These are phyloP conservation scores for Thunnus maccoyii DNA, from an alignment of 2,113 vertebrate genomes.

Conservation along the genomic window DNA sequence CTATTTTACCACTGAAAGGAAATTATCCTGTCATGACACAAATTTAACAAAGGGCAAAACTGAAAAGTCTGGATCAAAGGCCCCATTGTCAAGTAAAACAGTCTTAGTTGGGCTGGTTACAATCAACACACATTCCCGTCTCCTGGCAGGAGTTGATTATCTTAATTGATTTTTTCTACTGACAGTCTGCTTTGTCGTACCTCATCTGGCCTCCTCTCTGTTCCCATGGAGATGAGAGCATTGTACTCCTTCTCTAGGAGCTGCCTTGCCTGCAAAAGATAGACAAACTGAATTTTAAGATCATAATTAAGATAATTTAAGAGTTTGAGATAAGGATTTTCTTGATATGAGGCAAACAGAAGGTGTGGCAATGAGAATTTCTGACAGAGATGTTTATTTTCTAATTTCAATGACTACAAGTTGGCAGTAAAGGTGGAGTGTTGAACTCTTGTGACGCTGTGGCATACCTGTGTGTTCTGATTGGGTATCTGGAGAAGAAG, in stretches of 20 bases:
- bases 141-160: slow-evolving; percentile 36
- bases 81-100: slow-evolving; percentile 8
- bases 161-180: slow-evolving; percentile 40
- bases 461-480: slow-evolving; percentile 91
- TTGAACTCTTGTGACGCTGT: too few relatives aligned
- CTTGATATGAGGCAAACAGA: slow-evolving; percentile 2
- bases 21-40: not conserved
- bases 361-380: not conserved
- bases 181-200: slow-evolving; percentile 74
- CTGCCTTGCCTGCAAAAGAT: slow-evolving; percentile 88
- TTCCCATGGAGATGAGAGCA: slow-evolving; percentile 92
- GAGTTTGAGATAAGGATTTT: slow-evolving; percentile 34
- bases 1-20: slow-evolving; percentile 5
- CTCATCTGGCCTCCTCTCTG: slow-evolving; percentile 93
- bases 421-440: not conserved
- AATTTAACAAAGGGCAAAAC: slow-evolving; percentile 20
- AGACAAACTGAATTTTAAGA: slow-evolving; percentile 12
- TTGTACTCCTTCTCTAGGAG: slow-evolving; percentile 94
- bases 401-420: not conserved
- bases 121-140: slow-evolving; percentile 13
- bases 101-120: not conserved
- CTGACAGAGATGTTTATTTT: not conserved
- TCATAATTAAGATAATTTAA: slow-evolving; percentile 38
- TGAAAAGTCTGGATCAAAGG: slow-evolving; percentile 29
- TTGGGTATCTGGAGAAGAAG: slow-evolving; percentile 95